Base-by-base conservation (phyloP, 2,888 invertebrate genomes). In the Boloria euphrosyne region DNA sequence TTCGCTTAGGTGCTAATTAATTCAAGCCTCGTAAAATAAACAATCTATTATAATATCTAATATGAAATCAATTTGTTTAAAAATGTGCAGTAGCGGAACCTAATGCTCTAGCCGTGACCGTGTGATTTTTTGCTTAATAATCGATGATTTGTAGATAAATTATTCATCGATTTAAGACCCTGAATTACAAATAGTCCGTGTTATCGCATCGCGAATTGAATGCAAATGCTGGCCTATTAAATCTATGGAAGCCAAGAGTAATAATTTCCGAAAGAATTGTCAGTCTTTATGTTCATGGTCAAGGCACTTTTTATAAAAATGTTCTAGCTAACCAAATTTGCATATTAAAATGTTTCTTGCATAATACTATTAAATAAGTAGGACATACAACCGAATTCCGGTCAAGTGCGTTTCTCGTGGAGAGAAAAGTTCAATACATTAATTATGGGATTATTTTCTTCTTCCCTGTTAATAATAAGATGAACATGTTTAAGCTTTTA, bases 81-180 rank as follows among this genome's bases (percentile, higher is more conserved):
- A 13, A 53, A 27, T 17, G 17, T 38, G 43, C 7, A 52, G 17
- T 51, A 38, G 51, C 67, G 64, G 67, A 61, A 67, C 64, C 55
- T 59, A 43, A 38, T 13, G 43, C 49, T 59, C n/a, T 64, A 65
- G 16, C 52, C 61, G 5, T 64, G 69, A 50, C 66, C 57, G 44
- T 64, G 38, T 58, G 44, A 49, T 61, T 53, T 60, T 54, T 27
- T 47, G 47, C 16, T 59, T 51, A n/a, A 53, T 61, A 52, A 52
- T 43, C 38, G 16, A 62, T 65, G 16, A 65, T 51, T 62, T 58
- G 52, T 46, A 53, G 52, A 64, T 64, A 59, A 49, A 69, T 62
- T 66, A 69, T 71, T 69, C 64, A 69, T 68, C 46, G 49, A 57
- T 66, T 66, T 63, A 43, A 69, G 69, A 67, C 69, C 71, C 68